A percentile compares a stretch with the other conserved stretches of the same genome.
Evolutionary conservation across 2,797 vertebrate species (phyloP).

Genomic region (Chrosomus eos): DNA sequence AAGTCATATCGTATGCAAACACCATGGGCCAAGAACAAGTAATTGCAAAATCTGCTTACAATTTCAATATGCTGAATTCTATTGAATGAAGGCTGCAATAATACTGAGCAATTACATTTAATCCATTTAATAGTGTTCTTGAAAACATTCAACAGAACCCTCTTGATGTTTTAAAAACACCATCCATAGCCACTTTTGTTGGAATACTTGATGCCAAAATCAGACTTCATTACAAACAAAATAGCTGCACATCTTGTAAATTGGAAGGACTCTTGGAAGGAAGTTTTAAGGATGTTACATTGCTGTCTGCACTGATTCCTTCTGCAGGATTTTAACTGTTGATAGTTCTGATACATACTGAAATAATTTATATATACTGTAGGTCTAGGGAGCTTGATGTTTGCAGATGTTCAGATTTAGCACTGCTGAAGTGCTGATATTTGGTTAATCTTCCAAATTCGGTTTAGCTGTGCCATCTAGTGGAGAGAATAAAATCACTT

Average conservation of each 20-base stretch:
- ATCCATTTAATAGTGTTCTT: not conserved
- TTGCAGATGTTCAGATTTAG: not conserved
- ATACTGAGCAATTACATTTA: not conserved
- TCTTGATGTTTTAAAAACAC: not conserved
- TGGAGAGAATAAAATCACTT: not conserved
- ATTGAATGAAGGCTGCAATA: not conserved
- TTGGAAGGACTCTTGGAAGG: not conserved
- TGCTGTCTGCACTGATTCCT: not conserved
- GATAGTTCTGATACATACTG: not conserved
- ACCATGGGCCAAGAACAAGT: not conserved
- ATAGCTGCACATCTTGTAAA: not conserved
- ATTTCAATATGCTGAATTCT: not conserved
- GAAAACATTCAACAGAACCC: not conserved
- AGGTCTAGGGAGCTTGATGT: constrained; percentile 7
- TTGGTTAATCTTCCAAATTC: not conserved
- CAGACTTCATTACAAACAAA: not conserved
- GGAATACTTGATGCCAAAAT: not conserved
- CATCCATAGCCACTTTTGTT: not conserved
- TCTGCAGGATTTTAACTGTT: constrained; percentile 1
- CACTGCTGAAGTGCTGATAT: not conserved
- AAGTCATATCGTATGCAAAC: not conserved
- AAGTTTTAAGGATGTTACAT: not conserved
- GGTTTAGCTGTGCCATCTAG: constrained; percentile 44
- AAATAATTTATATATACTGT: not conserved
- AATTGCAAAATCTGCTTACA: not conserved